Percentiles rank a stretch among this genome's conserved stretches.
Evolutionary conservation across 1,140 invertebrate genomes (phyloP).

Genomic region (Centruroides sculpturatus): DNA sequence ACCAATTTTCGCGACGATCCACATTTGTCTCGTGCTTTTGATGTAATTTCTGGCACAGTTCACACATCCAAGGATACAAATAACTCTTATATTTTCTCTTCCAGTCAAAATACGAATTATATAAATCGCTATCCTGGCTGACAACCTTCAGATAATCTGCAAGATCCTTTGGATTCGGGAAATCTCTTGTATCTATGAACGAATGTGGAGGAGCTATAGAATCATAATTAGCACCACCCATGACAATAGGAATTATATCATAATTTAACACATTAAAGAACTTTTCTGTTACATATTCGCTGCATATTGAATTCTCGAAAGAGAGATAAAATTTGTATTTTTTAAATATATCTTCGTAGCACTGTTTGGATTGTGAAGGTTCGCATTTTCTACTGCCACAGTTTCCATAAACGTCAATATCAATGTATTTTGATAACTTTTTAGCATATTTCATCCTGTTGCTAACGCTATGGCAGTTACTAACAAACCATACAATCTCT

Average conservation of each 20-base stretch:
- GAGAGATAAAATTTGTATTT: slow-evolving; percentile 29
- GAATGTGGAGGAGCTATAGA: slow-evolving; percentile 13
- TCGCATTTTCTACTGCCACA: slow-evolving; percentile 29
- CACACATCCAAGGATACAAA: slow-evolving; percentile 4
- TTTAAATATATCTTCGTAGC: slow-evolving; percentile 10
- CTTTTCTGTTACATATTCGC: slow-evolving; percentile 29
- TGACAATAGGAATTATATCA: slow-evolving; percentile 29
- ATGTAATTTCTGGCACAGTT: slow-evolving; percentile 3
- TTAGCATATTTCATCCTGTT: slow-evolving; percentile 28
- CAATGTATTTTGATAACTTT: slow-evolving; percentile 28
- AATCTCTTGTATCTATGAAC: slow-evolving; percentile 15
- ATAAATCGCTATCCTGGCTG: not conserved
- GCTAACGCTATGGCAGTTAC: slow-evolving; percentile 30
- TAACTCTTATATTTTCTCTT: not conserved
- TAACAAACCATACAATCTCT: slow-evolving; percentile 32
- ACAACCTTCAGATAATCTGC: slow-evolving; percentile 4
- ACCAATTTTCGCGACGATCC: too few species aligned
- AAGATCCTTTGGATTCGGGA: slow-evolving; percentile 14
- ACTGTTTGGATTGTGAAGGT: slow-evolving; percentile 8
- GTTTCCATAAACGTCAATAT: slow-evolving; percentile 36
- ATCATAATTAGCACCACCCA: slow-evolving; percentile 26
- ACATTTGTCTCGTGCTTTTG: too few species aligned
- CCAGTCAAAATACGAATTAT: slow-evolving; percentile 6
- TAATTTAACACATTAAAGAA: slow-evolving; percentile 19
- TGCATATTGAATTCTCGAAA: slow-evolving; percentile 29